Evolutionary conservation across 2,797 vertebrate species (phyloP).

Genomic region (Chrosomus eos): DNA sequence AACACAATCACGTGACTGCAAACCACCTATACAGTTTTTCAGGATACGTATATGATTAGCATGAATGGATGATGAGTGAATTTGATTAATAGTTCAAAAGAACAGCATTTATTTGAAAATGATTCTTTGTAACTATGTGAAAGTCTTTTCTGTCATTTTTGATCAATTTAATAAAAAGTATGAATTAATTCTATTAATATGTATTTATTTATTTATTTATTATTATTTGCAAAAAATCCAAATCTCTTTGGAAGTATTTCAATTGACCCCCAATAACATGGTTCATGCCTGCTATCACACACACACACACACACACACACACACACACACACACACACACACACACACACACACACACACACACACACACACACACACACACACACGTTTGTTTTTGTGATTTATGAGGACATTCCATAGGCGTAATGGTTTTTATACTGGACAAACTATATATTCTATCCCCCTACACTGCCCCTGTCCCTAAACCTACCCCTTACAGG

Average conservation of each 20-base stretch:
- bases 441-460: no score
- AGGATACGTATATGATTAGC: background rate
- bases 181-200: background rate
- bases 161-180: background rate
- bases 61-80: background rate
- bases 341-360: background rate
- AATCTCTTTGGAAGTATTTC: background rate
- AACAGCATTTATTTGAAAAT: background rate
- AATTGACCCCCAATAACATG: background rate
- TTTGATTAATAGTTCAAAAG: background rate
- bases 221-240: background rate
- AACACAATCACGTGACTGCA: no score
- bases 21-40: background rate
- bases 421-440: no score
- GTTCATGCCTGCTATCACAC: background rate
- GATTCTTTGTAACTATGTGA: background rate
- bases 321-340: background rate
- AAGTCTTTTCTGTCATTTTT: background rate
- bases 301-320: no score
- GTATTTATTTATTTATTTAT: background rate
- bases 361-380: background rate
- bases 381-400: no score
- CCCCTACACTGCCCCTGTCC: no score
- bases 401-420: no score
- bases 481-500: no score